A percentile compares a stretch with the other conserved stretches of the same genome.
These are phyloP conservation scores for Branchipolynoe longqiensis DNA, from an alignment of 2,888 invertebrate species.

Conservation along the genomic window DNA sequence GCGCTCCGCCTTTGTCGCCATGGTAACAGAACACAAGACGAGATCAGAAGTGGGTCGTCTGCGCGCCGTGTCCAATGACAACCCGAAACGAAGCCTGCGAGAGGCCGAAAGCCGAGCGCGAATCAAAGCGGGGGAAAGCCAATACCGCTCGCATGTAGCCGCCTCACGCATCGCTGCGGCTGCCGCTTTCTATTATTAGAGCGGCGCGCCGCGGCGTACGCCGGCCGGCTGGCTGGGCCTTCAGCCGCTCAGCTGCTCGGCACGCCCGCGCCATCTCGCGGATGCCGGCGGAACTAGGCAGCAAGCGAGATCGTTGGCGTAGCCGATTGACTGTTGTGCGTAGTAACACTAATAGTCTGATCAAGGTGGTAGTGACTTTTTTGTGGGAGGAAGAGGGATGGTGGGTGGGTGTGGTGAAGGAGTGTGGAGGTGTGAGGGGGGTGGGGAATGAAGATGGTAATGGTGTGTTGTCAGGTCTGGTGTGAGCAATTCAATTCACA, in stretches of 20 bases:
- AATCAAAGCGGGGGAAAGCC: slow-evolving; percentile 54
- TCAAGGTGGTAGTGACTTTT: neutral
- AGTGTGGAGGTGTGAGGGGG: neutral
- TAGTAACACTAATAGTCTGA: too few relatives aligned
- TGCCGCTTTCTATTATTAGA: slow-evolving; percentile 41
- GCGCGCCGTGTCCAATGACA: slow-evolving; percentile 6
- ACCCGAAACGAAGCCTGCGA: slow-evolving; percentile 6
- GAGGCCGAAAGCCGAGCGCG: slow-evolving; percentile 4
- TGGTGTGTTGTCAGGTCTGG: neutral
- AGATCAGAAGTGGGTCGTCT: slow-evolving; percentile 48
- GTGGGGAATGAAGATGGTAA: neutral
- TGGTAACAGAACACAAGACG: slow-evolving; percentile 37
- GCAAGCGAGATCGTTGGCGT: too few relatives aligned
- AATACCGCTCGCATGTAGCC: slow-evolving; percentile 48
- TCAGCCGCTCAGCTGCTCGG: neutral
- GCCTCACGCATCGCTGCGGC: slow-evolving; percentile 42
- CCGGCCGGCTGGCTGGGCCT: too few relatives aligned
- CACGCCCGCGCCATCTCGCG: slow-evolving; percentile 11
- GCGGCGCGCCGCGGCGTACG: too few relatives aligned
- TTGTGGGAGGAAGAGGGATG: neutral
- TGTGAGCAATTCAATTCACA: too few relatives aligned
- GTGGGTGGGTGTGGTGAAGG: neutral
- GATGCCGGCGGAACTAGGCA: slow-evolving; percentile 5
- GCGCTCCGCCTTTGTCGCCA: slow-evolving; percentile 22
- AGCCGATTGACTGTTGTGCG: neutral